Conservation (phyloP, 2,113 vertebrate genomes). For the Bombycilla garrulus region DNA sequence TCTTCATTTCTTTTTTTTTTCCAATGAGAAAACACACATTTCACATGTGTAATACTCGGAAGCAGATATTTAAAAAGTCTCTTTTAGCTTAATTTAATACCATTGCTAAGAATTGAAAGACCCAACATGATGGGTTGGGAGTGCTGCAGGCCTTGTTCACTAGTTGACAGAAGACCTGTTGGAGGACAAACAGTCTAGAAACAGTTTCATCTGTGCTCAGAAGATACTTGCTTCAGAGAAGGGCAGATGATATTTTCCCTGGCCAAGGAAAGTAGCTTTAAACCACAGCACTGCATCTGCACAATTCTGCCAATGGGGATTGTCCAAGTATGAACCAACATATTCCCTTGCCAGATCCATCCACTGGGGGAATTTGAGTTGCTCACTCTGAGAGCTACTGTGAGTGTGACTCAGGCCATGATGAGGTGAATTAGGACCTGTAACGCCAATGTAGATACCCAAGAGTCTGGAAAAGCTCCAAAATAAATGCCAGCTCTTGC, state of each 20-base stretch:
- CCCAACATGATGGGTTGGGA: neutral
- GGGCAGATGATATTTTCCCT: neutral
- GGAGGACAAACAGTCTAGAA: neutral
- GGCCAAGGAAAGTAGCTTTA: neutral
- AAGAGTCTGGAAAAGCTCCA: neutral
- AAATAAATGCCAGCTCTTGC: neutral
- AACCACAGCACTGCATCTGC: neutral
- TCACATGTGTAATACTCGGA: neutral
- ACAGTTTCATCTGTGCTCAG: neutral
- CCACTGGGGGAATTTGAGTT: neutral
- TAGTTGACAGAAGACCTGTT: fast-evolving
- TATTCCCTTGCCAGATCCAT: neutral
- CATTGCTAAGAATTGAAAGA: neutral
- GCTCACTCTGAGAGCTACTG: neutral
- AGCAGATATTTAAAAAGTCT: neutral
- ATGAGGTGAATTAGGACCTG: neutral
- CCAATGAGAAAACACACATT: neutral
- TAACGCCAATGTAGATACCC: neutral
- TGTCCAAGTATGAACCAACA: neutral
- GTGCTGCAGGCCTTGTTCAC: neutral
- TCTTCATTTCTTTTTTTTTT: neutral
- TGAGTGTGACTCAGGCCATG: neutral
- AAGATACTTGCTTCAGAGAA: neutral
- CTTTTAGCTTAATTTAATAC: neutral
- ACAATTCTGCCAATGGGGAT: neutral